Base-by-base conservation (phyloP, 1,140 invertebrate genomes). In the Brachystomella parvula region DNA sequence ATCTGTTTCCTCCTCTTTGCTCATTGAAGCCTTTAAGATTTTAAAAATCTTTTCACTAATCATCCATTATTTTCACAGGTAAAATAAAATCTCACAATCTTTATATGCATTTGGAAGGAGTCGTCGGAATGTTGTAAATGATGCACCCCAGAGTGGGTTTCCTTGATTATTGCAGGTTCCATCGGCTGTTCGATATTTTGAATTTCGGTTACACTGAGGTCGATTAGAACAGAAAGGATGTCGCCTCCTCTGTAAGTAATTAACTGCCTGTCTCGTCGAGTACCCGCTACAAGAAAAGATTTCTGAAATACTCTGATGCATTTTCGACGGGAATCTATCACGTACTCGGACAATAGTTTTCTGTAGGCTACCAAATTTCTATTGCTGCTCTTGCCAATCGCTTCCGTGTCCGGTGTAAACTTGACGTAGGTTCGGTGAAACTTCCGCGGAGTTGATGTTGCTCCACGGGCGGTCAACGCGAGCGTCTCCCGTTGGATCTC, bases 81-180 rank as follows among this genome's bases (percentile, higher is more conserved):
- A 19, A 39, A 6, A 39, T 19, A 44, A 53, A 12, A 63, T 15
- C 35, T 33, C 35, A 66, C 83, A 83, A 77, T 87, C 85, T 74
- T 84, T 83, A 76, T 87, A 87, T 44, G 77, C 76, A 3, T 84
- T 78, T 28, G 79, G 77, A 3, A 85, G 75, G 9, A 86, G 71
- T 53, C 86, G 77, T 19, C 75, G 64, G 56, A 87, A 81, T 1
- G 82, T 76, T 24, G 78, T 82, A 60, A 83, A 80, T 0, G 85
- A 81, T 2, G 84, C 78, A 53, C 85, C 86, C 80, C 82, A 83
- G 26, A 78, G 76, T 19, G 84, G 82, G 65, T 79, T 65, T 21
- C 72, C 15, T 3, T 78, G 61, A 72, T 82, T 82, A 70, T 82
- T 82, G 69, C 81, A 82, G 30, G 76, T 76, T 19, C 81, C 81